Percentiles rank a stretch among this genome's conserved stretches.
These are phyloP conservation scores for Scelioninae gen. 2 DNA, from an alignment of 2,888 invertebrate genomes.

Conservation along the genomic window DNA sequence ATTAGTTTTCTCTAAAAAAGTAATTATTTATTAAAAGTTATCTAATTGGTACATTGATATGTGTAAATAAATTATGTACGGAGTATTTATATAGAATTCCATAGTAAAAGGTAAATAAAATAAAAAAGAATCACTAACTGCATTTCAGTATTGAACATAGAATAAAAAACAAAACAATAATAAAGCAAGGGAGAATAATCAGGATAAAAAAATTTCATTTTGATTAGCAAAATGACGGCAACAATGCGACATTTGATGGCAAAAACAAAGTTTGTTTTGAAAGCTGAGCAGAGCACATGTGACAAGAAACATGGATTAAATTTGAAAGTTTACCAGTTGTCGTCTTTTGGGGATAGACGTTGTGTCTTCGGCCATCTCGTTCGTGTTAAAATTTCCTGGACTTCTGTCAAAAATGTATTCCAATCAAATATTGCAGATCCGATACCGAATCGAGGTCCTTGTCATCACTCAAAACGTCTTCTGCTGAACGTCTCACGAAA, in stretches of 20 bases:
- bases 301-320: conserved; percentile 13
- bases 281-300: conserved; percentile 42
- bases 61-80: too few relatives aligned
- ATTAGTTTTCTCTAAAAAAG: too few relatives aligned
- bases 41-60: too few relatives aligned
- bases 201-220: not conserved
- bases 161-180: conserved; percentile 15
- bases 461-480: conserved; percentile 52
- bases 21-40: too few relatives aligned
- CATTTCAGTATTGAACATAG: not conserved
- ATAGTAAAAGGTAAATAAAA: too few relatives aligned
- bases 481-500: conserved; percentile 16
- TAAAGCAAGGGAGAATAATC: not conserved
- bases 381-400: conserved; percentile 64
- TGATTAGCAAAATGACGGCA: conserved; percentile 3
- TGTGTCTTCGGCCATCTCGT: conserved; percentile 73
- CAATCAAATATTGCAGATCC: conserved; percentile 12
- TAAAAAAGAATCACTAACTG: too few relatives aligned
- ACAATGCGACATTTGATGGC: not conserved
- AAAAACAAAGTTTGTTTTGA: conserved; percentile 55
- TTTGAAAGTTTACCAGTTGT: conserved; percentile 74
- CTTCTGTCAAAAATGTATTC: conserved; percentile 23
- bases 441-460: conserved; percentile 18
- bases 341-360: conserved; percentile 71
- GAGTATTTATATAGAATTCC: too few relatives aligned